phyloP scores from a whole-genome alignment of 2,888 invertebrate species.

The Sylvicola cinctus region DNA sequence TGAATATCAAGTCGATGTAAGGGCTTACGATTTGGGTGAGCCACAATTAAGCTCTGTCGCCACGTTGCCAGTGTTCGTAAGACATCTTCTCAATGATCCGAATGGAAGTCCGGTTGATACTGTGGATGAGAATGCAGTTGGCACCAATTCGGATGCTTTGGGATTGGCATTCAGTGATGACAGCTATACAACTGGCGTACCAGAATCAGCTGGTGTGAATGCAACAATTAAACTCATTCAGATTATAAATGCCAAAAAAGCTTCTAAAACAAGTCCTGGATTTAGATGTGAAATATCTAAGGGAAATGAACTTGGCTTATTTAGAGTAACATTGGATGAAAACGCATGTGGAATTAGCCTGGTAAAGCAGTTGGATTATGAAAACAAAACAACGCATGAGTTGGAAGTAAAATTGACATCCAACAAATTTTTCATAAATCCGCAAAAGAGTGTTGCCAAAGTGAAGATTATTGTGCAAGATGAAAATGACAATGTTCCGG shows the following conservation, averaged over 20 bases:
- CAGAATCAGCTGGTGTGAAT: conserved; percentile 34
- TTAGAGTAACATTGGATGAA: conserved; percentile 52
- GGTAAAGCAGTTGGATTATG: conserved; percentile 54
- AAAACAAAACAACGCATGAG: conserved; percentile 47
- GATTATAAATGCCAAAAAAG: conserved; percentile 23
- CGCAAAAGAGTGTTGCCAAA: conserved; percentile 47
- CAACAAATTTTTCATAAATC: conserved; percentile 60
- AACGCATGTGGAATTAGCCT: conserved; percentile 66
- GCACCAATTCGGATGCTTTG: conserved; percentile 19
- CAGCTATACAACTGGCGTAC: conserved; percentile 60
- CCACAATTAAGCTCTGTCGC: conserved; percentile 66
- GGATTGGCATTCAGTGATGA: conserved; percentile 78
- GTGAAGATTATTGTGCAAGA: conserved; percentile 64
- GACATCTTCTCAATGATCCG: conserved; percentile 54
- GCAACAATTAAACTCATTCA: conserved; percentile 23
- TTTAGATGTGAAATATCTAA: conserved; percentile 59
- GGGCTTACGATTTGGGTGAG: conserved; percentile 70
- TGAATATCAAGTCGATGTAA: conserved; percentile 73
- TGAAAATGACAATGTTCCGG: conserved; percentile 75
- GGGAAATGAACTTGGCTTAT: conserved; percentile 54
- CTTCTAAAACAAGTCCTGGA: conserved; percentile 22
- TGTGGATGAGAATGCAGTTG: conserved; percentile 17
- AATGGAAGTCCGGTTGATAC: conserved; percentile 17
- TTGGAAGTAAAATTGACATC: conserved; percentile 61
- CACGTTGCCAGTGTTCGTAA: conserved; percentile 62